Evolutionary conservation across 2,797 vertebrate species (phyloP), one percentile per base, ranked within the genome.

Genomic region (Spatula clypeata): DNA sequence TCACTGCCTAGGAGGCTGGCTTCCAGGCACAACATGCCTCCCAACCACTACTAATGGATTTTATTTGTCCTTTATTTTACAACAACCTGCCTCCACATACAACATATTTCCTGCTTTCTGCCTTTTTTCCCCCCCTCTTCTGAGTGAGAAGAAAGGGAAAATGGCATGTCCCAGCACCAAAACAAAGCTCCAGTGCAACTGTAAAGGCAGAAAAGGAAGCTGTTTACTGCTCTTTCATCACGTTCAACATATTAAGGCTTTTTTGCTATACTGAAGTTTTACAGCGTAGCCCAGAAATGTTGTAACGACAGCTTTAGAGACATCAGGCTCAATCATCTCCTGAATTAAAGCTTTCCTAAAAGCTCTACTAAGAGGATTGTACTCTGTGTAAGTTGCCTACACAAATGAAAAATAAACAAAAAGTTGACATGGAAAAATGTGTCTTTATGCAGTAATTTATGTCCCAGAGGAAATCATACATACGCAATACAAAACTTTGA

Each of bases 311-410:
- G 94, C 69, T 94, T 96, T 87, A 79, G 47, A 94, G 84, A 86
- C 85, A 94, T 51, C 71, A 84, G 49, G 38, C 55, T 65, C 86
- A 87, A 94, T 95, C 57, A 88, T 92, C 92, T 82, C 62, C 77
- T 69, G 80, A 95, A 94, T 75, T 94, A 95, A 97, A 92, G 71
- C 92, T 65, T 76, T 82, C 70, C 77, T 86, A 93, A 92, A 79
- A 97, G 80, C 93, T 90, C 94, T 69, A 54, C 77, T 96, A 97
- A 96, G 96, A 95, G 85, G 94, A 96, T 90, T 97, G 88, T 34
- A 49, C 65, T 61, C 38, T 3, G 5, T 80, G 61, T 85, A 92
- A 93, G 75, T 95, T 89, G 81, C 19, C 92, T 36, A 87, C 58
- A 89, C 54, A 95, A 88, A 95, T 93, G 51, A 94, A 55, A 94